These are phyloP conservation scores for Amphilophus citrinellus DNA, from an alignment of 2,113 vertebrate genomes.

Conservation along the genomic window DNA sequence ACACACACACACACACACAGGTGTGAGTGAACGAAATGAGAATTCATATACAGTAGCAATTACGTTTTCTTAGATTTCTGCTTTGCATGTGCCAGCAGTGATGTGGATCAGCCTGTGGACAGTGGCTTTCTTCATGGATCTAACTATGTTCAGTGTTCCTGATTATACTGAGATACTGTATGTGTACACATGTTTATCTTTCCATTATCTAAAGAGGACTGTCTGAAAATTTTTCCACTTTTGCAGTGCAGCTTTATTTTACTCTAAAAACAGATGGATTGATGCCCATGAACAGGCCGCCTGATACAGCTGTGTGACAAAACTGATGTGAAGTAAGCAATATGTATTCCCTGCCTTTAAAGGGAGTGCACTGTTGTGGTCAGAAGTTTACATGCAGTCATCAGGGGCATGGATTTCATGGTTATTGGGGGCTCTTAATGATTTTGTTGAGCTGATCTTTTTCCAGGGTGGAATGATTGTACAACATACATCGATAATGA, in stretches of 20 bases:
- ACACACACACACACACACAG: neutral
- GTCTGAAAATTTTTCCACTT: neutral
- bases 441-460: too few species aligned
- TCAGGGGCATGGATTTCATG: too few species aligned
- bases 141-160: neutral
- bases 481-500: too few species aligned
- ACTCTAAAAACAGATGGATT: neutral
- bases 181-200: conserved; percentile 3
- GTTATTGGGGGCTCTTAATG: too few species aligned
- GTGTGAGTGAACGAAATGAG: neutral
- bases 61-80: neutral
- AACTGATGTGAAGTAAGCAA: too few species aligned
- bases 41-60: neutral
- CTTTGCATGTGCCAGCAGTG: neutral
- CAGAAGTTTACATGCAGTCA: too few species aligned
- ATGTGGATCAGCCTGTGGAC: conserved; percentile 6
- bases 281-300: too few species aligned
- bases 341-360: too few species aligned
- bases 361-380: too few species aligned
- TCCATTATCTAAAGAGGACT: neutral
- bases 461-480: too few species aligned
- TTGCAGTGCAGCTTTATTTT: neutral
- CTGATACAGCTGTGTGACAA: too few species aligned
- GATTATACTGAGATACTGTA: conserved; percentile 11
- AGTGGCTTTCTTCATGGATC: neutral